phyloP scores from a whole-genome alignment of 2,888 invertebrate genomes.

The Pristionchus exspectatus region DNA sequence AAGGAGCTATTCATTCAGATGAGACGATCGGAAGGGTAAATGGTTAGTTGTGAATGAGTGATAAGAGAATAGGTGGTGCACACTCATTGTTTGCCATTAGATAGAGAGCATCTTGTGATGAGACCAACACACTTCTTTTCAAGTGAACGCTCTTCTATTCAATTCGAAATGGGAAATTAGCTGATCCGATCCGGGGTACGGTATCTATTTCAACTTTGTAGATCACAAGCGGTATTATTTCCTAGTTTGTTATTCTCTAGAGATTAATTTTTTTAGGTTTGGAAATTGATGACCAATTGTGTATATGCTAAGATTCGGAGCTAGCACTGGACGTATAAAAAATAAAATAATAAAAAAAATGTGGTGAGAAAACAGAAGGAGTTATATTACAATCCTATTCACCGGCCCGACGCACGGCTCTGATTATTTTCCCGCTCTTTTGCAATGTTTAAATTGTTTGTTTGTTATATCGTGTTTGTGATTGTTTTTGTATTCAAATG shows the following conservation, averaged over 20 bases:
- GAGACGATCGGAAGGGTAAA: neutral
- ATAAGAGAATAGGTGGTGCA: neutral
- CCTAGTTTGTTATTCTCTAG: neutral
- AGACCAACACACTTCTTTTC: neutral
- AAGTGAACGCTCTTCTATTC: neutral
- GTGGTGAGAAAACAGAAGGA: too few relatives aligned
- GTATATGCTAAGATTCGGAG: neutral
- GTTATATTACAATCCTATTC: neutral
- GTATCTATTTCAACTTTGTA: neutral
- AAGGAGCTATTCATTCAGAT: neutral
- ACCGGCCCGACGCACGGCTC: neutral
- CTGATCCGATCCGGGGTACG: neutral
- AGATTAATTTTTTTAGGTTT: neutral
- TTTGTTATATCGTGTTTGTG: neutral
- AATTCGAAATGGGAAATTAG: neutral
- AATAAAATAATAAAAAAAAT: too few relatives aligned
- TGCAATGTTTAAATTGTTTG: neutral
- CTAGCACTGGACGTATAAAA: neutral
- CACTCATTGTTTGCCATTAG: constrained; percentile 3
- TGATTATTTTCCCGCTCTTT: constrained; percentile 26
- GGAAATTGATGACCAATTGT: neutral
- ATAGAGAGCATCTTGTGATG: constrained; percentile 25
- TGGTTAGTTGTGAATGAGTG: constrained; percentile 31
- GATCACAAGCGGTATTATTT: neutral
- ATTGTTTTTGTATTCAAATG: neutral